Conservation (phyloP, 2,797 vertebrate genomes). For the Sebastes trivittatus region DNA sequence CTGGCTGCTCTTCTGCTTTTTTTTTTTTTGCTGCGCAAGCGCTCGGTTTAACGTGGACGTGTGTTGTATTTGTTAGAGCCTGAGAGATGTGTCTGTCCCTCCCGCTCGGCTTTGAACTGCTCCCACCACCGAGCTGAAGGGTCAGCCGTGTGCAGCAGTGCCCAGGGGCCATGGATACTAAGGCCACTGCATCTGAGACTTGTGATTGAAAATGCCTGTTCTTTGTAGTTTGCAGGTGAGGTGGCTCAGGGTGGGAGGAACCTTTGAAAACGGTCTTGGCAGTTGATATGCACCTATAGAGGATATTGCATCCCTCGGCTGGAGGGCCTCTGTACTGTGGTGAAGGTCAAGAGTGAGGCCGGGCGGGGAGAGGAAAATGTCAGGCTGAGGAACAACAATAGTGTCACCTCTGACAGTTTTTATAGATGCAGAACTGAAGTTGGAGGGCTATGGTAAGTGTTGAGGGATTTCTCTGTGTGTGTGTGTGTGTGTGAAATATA, state of each 20-base stretch:
- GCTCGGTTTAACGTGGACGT: neutral
- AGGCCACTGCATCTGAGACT: conserved; percentile 53
- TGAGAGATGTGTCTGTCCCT: neutral
- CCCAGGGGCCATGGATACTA: conserved; percentile 38
- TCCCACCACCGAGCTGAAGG: conserved; percentile 39
- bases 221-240: conserved; percentile 60
- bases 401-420: conserved; percentile 22
- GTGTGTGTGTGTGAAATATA: conserved; percentile 21
- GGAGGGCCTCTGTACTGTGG: neutral
- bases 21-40: neutral
- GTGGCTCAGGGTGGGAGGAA: conserved; percentile 25
- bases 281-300: conserved; percentile 52
- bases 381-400: conserved; percentile 34
- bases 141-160: conserved; percentile 39
- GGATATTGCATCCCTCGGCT: conserved; percentile 35
- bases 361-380: conserved; percentile 24
- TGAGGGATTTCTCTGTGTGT: neutral
- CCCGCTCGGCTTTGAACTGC: conserved; percentile 46
- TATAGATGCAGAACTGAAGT: conserved; percentile 6
- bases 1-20: neutral
- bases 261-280: conserved; percentile 51
- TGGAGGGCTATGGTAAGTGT: neutral
- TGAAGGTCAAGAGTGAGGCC: conserved; percentile 56
- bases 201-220: conserved; percentile 56
- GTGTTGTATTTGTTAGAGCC: conserved; percentile 8